phyloP scores from a whole-genome alignment of 1,140 invertebrate species.

The Drosophila kohkoa region DNA sequence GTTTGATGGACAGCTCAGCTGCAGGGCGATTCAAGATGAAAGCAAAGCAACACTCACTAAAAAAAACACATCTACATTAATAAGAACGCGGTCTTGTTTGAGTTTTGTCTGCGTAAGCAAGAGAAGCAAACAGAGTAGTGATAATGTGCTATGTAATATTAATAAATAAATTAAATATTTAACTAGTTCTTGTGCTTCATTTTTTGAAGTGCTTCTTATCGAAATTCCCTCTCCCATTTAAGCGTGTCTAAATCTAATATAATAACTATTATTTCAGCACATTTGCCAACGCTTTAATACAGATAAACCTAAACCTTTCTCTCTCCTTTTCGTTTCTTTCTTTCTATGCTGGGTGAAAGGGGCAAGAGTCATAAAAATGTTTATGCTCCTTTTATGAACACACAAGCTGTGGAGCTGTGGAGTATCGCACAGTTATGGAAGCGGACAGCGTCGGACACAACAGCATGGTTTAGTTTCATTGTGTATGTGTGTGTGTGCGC shows the following conservation, averaged over 20 bases:
- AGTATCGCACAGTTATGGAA: conserved; percentile 36
- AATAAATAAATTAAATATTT: not conserved
- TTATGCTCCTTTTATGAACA: conserved; percentile 48
- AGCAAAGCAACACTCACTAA: not conserved
- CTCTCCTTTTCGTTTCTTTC: conserved; percentile 21
- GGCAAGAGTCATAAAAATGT: conserved; percentile 39
- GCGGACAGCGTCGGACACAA: conserved; percentile 12
- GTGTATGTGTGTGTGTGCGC: conserved; percentile 1
- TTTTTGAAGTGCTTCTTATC: not conserved
- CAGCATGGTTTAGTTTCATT: conserved; percentile 40
- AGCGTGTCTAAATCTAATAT: conserved; percentile 27
- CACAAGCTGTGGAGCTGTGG: conserved; percentile 45
- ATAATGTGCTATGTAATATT: conserved; percentile 7
- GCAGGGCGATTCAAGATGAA: conserved; percentile 5
- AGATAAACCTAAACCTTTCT: conserved; percentile 21
- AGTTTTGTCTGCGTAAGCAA: not conserved
- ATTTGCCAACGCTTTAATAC: conserved; percentile 37
- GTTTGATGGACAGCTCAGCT: not conserved
- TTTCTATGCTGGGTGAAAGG: conserved; percentile 15
- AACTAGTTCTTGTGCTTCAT: not conserved
- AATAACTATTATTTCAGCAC: conserved; percentile 35
- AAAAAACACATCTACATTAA: not conserved
- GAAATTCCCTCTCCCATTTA: not conserved
- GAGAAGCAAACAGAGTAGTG: conserved; percentile 3
- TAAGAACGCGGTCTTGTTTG: not conserved